These are phyloP conservation scores for Acanthis flammea DNA, from an alignment of 2,797 vertebrate species.

Conservation along the genomic window DNA sequence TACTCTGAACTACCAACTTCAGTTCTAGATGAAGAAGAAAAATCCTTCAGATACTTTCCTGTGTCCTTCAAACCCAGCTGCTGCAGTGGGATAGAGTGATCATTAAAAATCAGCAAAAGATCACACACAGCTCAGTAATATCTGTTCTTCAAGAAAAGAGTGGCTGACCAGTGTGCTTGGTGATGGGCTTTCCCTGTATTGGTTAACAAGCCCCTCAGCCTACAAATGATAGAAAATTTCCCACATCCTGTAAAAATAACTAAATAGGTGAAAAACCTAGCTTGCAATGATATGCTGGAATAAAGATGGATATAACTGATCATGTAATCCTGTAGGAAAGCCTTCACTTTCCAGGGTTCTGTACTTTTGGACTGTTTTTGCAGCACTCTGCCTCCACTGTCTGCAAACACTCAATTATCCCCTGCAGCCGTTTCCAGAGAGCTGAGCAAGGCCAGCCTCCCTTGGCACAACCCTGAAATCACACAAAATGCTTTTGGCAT, in stretches of 20 bases:
- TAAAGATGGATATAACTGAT: background rate
- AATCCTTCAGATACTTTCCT: background rate
- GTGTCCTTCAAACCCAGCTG: background rate
- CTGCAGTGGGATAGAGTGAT: background rate
- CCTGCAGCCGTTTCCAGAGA: slow-evolving; percentile 57
- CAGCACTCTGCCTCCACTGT: slow-evolving; percentile 45
- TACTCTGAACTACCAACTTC: background rate
- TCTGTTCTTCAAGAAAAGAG: background rate
- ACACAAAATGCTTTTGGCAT: slow-evolving; percentile 56
- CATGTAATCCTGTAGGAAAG: background rate
- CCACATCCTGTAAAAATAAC: background rate
- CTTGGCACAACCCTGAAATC: slow-evolving; percentile 61
- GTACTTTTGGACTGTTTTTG: slow-evolving; percentile 27
- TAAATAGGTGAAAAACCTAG: background rate
- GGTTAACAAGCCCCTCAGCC: background rate
- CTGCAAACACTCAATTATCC: slow-evolving; percentile 60
- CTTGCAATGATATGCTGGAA: background rate
- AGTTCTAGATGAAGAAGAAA: background rate
- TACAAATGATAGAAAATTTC: background rate
- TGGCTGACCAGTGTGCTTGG: background rate
- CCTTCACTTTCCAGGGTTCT: background rate
- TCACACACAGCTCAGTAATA: background rate
- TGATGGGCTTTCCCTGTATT: background rate
- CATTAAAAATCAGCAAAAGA: background rate
- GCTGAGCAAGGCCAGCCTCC: slow-evolving; percentile 58